phyloP scores from a whole-genome alignment of 2,888 invertebrate species.

The Drosophila pseudotalamancana region DNA sequence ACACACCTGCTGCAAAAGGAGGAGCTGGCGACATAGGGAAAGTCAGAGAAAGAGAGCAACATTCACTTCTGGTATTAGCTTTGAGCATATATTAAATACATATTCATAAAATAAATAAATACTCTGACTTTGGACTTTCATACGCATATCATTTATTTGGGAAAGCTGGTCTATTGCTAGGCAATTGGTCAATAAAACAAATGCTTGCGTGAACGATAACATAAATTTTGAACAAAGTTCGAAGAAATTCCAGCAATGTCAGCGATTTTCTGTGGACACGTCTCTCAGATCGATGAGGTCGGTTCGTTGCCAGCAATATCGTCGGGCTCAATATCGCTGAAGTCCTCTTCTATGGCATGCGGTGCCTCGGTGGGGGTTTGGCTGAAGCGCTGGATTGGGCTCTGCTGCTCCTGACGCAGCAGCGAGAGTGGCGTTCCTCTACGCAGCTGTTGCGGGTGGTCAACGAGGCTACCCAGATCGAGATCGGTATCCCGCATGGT shows the following conservation, averaged over 20 bases:
- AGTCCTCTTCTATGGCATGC: conserved; percentile 25
- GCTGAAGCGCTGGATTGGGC: neutral
- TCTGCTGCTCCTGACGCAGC: neutral
- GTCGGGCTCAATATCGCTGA: conserved; percentile 30
- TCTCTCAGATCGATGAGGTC: neutral
- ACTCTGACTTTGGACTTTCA: too few species aligned
- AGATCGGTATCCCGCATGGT: conserved; percentile 23
- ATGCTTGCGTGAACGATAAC: neutral
- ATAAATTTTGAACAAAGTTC: conserved; percentile 1
- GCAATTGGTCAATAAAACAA: neutral
- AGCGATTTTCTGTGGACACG: neutral
- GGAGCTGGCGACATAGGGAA: neutral
- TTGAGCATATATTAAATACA: too few species aligned
- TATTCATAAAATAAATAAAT: too few species aligned
- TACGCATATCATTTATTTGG: conserved; percentile 1
- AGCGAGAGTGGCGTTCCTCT: neutral
- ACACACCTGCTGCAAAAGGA: conserved; percentile 8
- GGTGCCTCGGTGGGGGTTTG: neutral
- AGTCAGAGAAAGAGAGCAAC: neutral
- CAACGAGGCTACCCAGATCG: conserved; percentile 5
- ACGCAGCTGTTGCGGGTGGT: conserved; percentile 1
- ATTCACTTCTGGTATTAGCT: conserved; percentile 68
- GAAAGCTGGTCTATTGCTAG: neutral
- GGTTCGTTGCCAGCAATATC: conserved; percentile 15
- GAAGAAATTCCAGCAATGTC: too few species aligned